Evolutionary conservation across 2,797 vertebrate species (phyloP), one percentile per base, ranked within the genome.

Genomic region (Lates japonicus): DNA sequence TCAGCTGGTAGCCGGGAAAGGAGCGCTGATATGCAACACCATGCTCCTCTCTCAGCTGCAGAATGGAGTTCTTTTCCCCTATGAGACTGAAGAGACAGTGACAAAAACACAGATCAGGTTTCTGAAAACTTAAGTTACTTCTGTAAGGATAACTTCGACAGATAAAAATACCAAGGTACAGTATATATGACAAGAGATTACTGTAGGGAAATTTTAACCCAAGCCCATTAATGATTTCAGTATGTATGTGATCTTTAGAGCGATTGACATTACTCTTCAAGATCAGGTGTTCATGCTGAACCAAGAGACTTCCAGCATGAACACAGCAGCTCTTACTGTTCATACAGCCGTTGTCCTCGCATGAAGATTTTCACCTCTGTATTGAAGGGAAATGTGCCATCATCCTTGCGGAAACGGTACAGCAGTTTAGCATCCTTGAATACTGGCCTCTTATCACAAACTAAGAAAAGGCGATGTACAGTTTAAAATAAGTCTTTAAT

Each of bases 371-470:
- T 97, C 84, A 97, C 95, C 3, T 97, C 96, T 48, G 91, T 95
- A 8, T 92, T 97, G 72, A 96, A 97, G 0, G 96, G 95, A 88
- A 97, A 96, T 13, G 97, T 98, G 14, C 97, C 97, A 0, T 98
- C 97, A 0, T 98, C 97, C 83, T 97, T 96, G 58, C 96, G 95
- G 88, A 98, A 98, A 74, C 97, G 96, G 72, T 98, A 98, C 25
- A 97, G 93, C 69, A 97, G 93, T 85, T 97, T 97, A 80, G 95
- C 96, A 3, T 98, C 97, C 90, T 97, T 97, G 91, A 97, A 97
- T 12, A 94, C 84, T 0, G 88, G 85, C 87, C 95, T 95, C 82
- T 97, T 96, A 2, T 98, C 97, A 48, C 97, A 97, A 20, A 97
- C 97, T 98, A 82, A 5, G 64, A 81, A 44, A 70, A 84, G 61